A percentile compares a stretch with the other conserved stretches of the same genome.
Conservation (phyloP, 2,888 invertebrate genomes). For the Polyommatus iphigenia region DNA sequence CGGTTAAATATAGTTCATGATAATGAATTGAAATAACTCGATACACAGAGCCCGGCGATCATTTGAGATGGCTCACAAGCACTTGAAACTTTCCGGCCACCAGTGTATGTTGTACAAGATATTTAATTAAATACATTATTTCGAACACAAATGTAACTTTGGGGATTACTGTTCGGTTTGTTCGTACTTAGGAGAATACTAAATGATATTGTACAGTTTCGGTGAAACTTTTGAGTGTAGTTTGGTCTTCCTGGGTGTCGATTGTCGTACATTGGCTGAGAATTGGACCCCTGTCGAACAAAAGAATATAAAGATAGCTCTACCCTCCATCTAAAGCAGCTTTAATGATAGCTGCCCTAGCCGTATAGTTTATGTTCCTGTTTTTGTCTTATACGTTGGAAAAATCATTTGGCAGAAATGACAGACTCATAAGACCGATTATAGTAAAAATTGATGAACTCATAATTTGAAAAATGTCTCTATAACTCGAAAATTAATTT, state of each 20-base stretch:
- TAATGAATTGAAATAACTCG: not conserved
- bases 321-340: no score
- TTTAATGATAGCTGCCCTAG: no score
- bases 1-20: no score
- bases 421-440: no score
- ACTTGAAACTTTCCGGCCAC: not conserved
- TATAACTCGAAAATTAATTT: not conserved
- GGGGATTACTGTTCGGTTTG: conserved; percentile 14
- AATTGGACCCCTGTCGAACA: not conserved
- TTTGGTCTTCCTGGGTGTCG: not conserved
- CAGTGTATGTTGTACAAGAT: conserved; percentile 18
- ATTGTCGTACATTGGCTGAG: not conserved
- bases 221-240: not conserved
- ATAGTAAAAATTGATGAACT: not conserved
- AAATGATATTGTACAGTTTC: conserved; percentile 8
- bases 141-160: conserved; percentile 21
- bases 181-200: conserved; percentile 6
- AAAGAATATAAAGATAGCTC: not conserved
- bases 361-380: no score
- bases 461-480: not conserved
- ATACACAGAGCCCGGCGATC: not conserved
- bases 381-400: no score
- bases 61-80: not conserved
- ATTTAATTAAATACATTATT: conserved; percentile 29
- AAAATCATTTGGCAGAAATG: no score